A percentile compares a stretch with the other conserved stretches of the same genome.
Evolutionary conservation across 1,140 invertebrate species (phyloP).

Genomic region (Helicorthomorpha holstii): DNA sequence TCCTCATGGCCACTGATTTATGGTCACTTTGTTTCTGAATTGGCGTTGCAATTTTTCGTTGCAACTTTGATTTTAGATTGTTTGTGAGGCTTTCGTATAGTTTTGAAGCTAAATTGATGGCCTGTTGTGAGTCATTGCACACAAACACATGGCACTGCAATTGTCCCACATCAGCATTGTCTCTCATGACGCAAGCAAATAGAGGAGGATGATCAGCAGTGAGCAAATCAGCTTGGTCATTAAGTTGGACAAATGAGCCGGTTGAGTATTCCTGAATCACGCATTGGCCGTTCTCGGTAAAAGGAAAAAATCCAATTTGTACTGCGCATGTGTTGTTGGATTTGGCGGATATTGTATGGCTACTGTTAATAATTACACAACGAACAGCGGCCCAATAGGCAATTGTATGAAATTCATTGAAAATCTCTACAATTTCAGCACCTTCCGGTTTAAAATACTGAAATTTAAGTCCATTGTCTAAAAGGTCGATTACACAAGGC

Average conservation of each 20-base stretch:
- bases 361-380: conserved; percentile 18
- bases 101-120: background rate
- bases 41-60: background rate
- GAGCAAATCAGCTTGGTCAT: background rate
- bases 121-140: background rate
- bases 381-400: conserved; percentile 78
- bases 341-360: too few species aligned
- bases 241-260: background rate
- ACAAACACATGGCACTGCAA: background rate
- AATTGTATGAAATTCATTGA: conserved; percentile 70
- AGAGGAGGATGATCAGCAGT: background rate
- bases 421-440: conserved; percentile 32
- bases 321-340: background rate
- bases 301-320: background rate
- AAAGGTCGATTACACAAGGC: conserved; percentile 44
- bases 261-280: background rate
- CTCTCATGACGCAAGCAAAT: background rate
- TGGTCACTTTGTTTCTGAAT: background rate
- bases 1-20: background rate
- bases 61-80: background rate
- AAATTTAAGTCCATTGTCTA: conserved; percentile 39
- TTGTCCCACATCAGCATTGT: background rate
- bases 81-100: background rate
- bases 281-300: background rate
- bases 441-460: conserved; percentile 30